These are phyloP conservation scores for Phyllostomus hastatus DNA, from an alignment of 2,113 vertebrate species.

Conservation along the genomic window DNA sequence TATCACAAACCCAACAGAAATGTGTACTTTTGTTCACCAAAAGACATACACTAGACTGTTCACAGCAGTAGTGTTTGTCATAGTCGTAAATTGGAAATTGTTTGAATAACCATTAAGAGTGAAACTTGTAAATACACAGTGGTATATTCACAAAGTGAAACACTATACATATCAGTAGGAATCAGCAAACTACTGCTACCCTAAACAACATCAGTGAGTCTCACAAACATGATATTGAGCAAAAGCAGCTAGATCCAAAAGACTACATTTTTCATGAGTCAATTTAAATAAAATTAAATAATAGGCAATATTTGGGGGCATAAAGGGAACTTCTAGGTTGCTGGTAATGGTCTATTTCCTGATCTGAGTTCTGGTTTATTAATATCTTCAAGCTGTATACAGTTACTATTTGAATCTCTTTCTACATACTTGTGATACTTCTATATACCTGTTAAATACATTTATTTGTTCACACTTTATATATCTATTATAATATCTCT, in stretches of 20 bases:
- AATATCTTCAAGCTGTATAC: neutral
- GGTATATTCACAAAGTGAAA: neutral
- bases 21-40: neutral
- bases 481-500: neutral
- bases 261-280: neutral
- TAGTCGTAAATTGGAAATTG: neutral
- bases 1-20: neutral
- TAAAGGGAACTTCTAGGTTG: neutral
- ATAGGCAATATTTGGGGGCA: neutral
- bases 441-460: neutral
- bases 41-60: neutral
- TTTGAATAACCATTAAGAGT: neutral
- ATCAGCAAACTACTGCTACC: neutral
- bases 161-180: neutral
- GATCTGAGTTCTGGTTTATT: neutral
- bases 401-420: neutral
- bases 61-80: neutral
- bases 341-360: neutral
- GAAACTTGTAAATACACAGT: neutral
- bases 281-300: neutral
- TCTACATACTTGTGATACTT: neutral
- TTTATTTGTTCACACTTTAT: neutral
- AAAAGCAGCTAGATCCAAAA: slow-evolving; percentile 10
- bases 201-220: neutral
- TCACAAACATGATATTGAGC: neutral